phyloP scores from a whole-genome alignment of 2,888 invertebrate species.

The Amphipyra berbera region DNA sequence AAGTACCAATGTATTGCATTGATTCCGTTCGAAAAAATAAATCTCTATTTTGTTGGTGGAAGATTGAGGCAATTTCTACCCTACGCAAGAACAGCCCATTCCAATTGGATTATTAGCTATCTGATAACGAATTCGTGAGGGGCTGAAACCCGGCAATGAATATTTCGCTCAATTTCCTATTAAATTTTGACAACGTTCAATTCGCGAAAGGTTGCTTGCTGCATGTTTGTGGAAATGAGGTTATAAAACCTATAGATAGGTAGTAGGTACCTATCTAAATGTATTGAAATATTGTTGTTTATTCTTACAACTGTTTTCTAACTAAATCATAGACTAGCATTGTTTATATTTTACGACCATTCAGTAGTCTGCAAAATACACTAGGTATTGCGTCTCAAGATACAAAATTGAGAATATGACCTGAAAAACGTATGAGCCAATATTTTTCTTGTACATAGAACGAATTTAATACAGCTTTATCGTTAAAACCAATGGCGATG shows the following conservation, averaged over 20 bases:
- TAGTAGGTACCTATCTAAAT: slow-evolving; percentile 11
- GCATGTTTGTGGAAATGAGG: slow-evolving; percentile 47
- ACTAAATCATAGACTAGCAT: not conserved
- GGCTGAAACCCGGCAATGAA: slow-evolving; percentile 75
- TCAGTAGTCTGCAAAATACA: slow-evolving; percentile 10
- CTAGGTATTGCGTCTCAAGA: not conserved
- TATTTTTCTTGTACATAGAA: slow-evolving; percentile 49
- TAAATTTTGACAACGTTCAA: slow-evolving; percentile 62
- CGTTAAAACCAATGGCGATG: slow-evolving; percentile 54
- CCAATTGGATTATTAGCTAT: slow-evolving; percentile 81
- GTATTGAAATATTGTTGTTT: slow-evolving; percentile 10
- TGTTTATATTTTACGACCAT: not conserved
- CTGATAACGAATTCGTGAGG: slow-evolving; percentile 77
- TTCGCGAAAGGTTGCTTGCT: slow-evolving; percentile 42
- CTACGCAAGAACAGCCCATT: slow-evolving; percentile 59
- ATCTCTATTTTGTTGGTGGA: slow-evolving; percentile 34
- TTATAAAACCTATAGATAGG: slow-evolving; percentile 21
- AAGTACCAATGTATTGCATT: not conserved
- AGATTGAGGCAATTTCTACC: slow-evolving; percentile 50
- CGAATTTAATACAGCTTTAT: slow-evolving; percentile 53
- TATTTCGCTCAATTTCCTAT: slow-evolving; percentile 69
- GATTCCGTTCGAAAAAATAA: slow-evolving; percentile 19
- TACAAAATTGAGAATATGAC: slow-evolving; percentile 8
- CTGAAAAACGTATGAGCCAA: slow-evolving; percentile 34
- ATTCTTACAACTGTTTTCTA: not conserved